Evolutionary conservation across 2,888 invertebrate genomes (phyloP), one percentile per base, ranked within the genome.

Genomic region (Oegoconia quadripuncta): DNA sequence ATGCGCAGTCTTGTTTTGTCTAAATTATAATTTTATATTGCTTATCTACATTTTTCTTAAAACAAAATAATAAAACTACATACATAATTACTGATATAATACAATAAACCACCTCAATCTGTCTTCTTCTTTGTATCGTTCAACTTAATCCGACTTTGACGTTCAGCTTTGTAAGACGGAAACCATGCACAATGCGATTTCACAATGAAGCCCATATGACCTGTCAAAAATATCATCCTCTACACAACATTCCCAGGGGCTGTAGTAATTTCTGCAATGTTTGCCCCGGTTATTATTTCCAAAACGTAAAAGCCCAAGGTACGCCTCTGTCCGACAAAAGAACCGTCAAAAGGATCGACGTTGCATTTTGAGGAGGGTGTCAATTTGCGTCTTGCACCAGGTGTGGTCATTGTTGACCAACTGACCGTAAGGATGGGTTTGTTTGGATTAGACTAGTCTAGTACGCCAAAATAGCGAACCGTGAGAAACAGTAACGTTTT

Each of bases 141-240:
- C 66, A 71, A 70, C 56, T 63, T 71, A 55, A 57, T 67, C 67
- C 61, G 57, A 71, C 75, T 75, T 64, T 65, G 52, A 45, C 44
- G 45, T 41, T 46, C 43, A 51, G 42, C 46, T 58, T 59, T 57
- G 49, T 58, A 41, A 46, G 55, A 59, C 62, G 54, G 61, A 61
- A 74, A 75, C 74, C 70, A 59, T 70, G 62, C 60, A 76, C 73
- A 81, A 82, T 75, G 53, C 53, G 36, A 40, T 53, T 59, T 44
- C 59, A 57, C 60, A 67, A 61, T 67, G 35, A 48, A 59, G 58
- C 71, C 74, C 66, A 67, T 66, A 66, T 59, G 60, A 74, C 65
- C 65, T 78, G 84, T 84, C 86, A 83, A 81, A 86, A 79, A 64
- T 64, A 59, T 81, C 81, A 82, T 76, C 64, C 50, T 46, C 40